Conservation (phyloP, 2,888 invertebrate genomes). For the Flexamia atlantica region DNA sequence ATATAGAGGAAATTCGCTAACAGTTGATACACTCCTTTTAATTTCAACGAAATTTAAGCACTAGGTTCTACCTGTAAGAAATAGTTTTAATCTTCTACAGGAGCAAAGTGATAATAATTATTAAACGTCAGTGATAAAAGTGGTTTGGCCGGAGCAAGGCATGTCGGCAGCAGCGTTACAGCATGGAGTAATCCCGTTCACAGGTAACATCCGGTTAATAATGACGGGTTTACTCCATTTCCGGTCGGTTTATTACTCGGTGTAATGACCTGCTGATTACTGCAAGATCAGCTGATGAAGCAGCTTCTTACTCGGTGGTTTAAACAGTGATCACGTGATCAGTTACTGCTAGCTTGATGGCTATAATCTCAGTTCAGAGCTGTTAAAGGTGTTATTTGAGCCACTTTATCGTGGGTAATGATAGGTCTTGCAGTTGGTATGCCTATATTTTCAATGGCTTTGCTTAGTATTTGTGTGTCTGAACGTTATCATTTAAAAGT, state of each 20-base stretch:
- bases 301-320: neutral
- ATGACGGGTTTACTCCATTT: constrained; percentile 43
- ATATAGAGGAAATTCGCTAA: too few relatives aligned
- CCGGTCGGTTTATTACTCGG: constrained; percentile 40
- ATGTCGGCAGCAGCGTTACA: constrained; percentile 19
- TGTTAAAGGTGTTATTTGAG: neutral
- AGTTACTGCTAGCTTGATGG: too few relatives aligned
- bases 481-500: too few relatives aligned
- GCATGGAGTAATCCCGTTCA: constrained; percentile 45
- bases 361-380: neutral
- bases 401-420: neutral
- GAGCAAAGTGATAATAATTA: neutral
- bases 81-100: neutral
- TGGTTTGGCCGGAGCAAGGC: neutral
- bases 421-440: neutral
- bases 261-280: constrained; percentile 46
- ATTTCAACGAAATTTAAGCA: too few relatives aligned
- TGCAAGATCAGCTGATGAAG: constrained; percentile 9
- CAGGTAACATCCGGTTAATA: constrained; percentile 54
- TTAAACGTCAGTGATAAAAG: constrained; percentile 1
- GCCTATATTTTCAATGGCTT: too few relatives aligned
- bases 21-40: too few relatives aligned
- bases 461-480: too few relatives aligned
- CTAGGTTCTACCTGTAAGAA: too few relatives aligned
- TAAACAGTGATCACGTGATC: too few relatives aligned